These are phyloP conservation scores for Notocelia uddmanniana DNA, from an alignment of 2,888 invertebrate species.

Conservation along the genomic window DNA sequence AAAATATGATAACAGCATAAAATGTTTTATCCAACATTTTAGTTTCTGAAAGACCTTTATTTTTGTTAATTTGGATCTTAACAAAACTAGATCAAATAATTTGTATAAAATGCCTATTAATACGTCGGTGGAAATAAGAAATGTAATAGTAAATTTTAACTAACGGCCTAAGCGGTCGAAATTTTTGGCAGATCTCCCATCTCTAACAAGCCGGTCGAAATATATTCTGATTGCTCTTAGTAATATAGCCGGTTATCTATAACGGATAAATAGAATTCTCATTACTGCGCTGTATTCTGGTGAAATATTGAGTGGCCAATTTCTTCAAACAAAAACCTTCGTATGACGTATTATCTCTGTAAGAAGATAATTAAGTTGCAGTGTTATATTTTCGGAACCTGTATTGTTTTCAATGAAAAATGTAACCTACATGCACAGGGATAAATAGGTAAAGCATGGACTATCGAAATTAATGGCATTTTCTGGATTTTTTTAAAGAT, in stretches of 20 bases:
- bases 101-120: constrained; percentile 40
- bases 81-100: constrained; percentile 39
- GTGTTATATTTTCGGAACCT: not conserved
- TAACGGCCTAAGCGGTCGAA: constrained; percentile 36
- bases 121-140: constrained; percentile 43
- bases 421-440: not conserved
- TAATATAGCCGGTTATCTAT: constrained; percentile 35
- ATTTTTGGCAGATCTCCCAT: constrained; percentile 44
- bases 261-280: constrained; percentile 34
- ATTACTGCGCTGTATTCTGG: constrained; percentile 1
- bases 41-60: not conserved
- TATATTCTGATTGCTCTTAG: constrained; percentile 42
- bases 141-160: constrained; percentile 46
- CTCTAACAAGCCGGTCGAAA: constrained; percentile 42
- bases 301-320: constrained; percentile 23
- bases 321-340: constrained; percentile 14
- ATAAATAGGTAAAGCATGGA: not conserved
- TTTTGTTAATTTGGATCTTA: constrained; percentile 14
- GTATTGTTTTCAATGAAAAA: not conserved
- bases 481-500: not conserved
- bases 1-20: not conserved
- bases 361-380: not conserved
- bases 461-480: not conserved
- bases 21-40: not conserved
- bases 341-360: not conserved